Conservation (phyloP, 1,140 invertebrate species). For the Zaprionus capensis region DNA sequence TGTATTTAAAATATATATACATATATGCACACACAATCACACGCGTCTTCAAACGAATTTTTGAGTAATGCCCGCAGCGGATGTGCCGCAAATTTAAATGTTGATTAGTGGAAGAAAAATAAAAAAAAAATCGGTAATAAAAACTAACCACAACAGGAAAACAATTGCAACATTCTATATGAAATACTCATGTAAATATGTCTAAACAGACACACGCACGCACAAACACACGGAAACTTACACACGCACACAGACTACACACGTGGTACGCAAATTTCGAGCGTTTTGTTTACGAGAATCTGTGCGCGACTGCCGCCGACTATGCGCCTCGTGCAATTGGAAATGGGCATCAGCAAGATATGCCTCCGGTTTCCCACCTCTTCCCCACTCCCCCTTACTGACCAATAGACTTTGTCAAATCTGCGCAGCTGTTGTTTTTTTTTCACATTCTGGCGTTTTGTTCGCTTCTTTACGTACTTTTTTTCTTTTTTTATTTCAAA, state of each 20-base stretch:
- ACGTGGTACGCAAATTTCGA: constrained; percentile 73
- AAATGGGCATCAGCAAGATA: constrained; percentile 31
- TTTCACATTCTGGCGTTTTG: constrained; percentile 34
- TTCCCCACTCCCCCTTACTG: constrained; percentile 1
- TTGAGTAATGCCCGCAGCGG: constrained; percentile 55
- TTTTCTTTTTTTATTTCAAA: constrained; percentile 42
- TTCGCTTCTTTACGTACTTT: constrained; percentile 42
- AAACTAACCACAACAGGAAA: constrained; percentile 39
- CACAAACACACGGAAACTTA: constrained; percentile 25
- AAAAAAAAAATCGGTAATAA: constrained; percentile 37
- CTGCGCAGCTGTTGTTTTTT: constrained; percentile 68
- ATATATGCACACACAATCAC: background rate
- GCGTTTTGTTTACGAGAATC: constrained; percentile 57
- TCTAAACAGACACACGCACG: constrained; percentile 11
- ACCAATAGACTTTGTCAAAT: constrained; percentile 64
- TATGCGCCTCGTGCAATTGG: constrained; percentile 45
- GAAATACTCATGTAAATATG: constrained; percentile 18
- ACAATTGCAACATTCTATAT: constrained; percentile 49
- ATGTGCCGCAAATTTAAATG: constrained; percentile 60
- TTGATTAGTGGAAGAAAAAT: constrained; percentile 49
- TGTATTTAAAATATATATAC: constrained; percentile 5
- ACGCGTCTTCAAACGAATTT: constrained; percentile 33
- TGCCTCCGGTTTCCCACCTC: constrained; percentile 3
- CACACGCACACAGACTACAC: constrained; percentile 47
- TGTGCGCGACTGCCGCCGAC: constrained; percentile 43